phyloP scores from a whole-genome alignment of 2,888 invertebrate genomes.

The Eupithecia vulgata region DNA sequence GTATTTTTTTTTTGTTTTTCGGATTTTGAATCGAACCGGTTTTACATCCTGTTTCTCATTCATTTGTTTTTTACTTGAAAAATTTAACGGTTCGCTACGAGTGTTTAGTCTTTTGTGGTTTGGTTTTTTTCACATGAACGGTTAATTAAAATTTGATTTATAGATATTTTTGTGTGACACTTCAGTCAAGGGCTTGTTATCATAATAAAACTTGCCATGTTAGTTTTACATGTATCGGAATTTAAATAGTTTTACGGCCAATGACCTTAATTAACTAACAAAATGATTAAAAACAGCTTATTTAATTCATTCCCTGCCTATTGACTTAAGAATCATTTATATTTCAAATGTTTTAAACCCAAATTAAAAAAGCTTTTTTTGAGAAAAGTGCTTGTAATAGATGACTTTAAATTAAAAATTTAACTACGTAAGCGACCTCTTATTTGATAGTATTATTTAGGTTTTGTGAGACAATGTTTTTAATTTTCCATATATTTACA shows the following conservation, averaged over 20 bases:
- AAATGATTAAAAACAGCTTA: not conserved
- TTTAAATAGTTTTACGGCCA: not conserved
- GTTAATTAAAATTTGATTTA: conserved; percentile 83
- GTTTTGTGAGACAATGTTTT: too few species aligned
- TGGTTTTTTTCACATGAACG: conserved; percentile 66
- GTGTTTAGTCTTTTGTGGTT: conserved; percentile 78
- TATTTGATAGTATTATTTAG: too few species aligned
- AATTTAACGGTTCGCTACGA: conserved; percentile 79
- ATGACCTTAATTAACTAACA: not conserved
- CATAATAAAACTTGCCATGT: conserved; percentile 30
- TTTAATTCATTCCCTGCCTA: too few species aligned
- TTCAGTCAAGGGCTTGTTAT: conserved; percentile 64
- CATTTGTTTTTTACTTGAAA: conserved; percentile 71
- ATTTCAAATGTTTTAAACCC: too few species aligned
- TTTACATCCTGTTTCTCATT: conserved; percentile 71
- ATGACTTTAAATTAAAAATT: too few species aligned
- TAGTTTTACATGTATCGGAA: not conserved
- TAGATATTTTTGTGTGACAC: conserved; percentile 65
- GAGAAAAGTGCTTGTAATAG: too few species aligned
- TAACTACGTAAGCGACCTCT: too few species aligned
- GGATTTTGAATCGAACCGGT: conserved; percentile 76
- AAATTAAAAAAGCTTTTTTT: too few species aligned
- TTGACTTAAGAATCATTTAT: too few species aligned
- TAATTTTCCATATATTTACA: too few species aligned
- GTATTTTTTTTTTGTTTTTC: conserved; percentile 72